Conservation (phyloP, 2,797 vertebrate genomes). For the Crenuchus spilurus region DNA sequence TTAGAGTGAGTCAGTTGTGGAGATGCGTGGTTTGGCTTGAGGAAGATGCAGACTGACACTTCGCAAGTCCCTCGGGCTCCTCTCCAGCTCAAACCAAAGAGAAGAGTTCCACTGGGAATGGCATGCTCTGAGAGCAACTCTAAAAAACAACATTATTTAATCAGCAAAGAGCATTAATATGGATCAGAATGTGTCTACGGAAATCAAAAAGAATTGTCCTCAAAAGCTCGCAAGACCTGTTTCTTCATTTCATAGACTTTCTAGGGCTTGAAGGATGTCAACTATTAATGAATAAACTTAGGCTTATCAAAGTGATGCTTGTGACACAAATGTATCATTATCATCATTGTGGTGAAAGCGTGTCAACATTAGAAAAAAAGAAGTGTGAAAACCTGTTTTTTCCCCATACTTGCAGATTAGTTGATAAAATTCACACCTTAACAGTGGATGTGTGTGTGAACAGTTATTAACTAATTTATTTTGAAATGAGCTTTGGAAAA, state of each 20-base stretch:
- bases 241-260: no score
- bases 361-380: background rate
- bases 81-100: constrained; percentile 12
- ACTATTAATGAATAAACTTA: background rate
- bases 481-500: background rate
- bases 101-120: background rate
- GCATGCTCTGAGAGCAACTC: background rate
- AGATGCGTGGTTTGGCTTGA: constrained; percentile 23
- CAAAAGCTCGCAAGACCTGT: background rate
- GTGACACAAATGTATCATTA: background rate
- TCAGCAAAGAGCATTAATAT: constrained; percentile 9
- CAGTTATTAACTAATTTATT: background rate
- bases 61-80: constrained; percentile 18
- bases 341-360: background rate
- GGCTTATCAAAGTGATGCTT: background rate
- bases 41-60: constrained; percentile 27
- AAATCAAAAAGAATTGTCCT: background rate
- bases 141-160: constrained; percentile 7
- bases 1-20: constrained; percentile 16
- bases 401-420: background rate
- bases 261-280: background rate
- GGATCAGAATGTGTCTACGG: background rate
- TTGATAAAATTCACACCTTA: background rate
- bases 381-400: background rate
- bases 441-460: background rate